These are phyloP conservation scores for Nezara viridula DNA, from an alignment of 2,888 invertebrate genomes.

Conservation along the genomic window DNA sequence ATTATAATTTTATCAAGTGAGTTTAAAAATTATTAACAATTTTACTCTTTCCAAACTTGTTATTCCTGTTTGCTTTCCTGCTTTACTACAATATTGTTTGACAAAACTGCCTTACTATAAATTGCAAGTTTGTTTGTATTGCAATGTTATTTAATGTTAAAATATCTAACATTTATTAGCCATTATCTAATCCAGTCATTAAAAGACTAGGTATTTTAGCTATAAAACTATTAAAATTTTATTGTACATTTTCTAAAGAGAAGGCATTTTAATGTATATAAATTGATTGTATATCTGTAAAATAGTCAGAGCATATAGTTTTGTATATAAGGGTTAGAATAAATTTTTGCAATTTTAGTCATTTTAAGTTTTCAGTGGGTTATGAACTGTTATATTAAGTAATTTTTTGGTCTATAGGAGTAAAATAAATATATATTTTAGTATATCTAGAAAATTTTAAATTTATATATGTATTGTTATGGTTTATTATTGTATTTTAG, in stretches of 20 bases:
- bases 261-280: constrained; percentile 51
- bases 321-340: constrained; percentile 47
- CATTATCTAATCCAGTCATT: constrained; percentile 32
- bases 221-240: constrained; percentile 21
- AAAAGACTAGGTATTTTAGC: constrained; percentile 48
- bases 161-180: background rate
- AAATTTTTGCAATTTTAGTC: constrained; percentile 53
- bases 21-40: background rate
- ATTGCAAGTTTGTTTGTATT: background rate
- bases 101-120: background rate
- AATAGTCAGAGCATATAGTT: constrained; percentile 57
- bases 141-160: background rate
- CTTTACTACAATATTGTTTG: background rate
- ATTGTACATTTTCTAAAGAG: constrained; percentile 25
- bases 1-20: constrained; percentile 12
- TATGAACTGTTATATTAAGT: constrained; percentile 40
- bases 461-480: constrained; percentile 49
- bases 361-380: constrained; percentile 49
- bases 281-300: constrained; percentile 51
- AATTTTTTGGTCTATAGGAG: constrained; percentile 42
- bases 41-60: background rate
- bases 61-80: background rate
- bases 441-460: constrained; percentile 41
- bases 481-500: constrained; percentile 50
- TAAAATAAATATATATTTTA: constrained; percentile 51